A percentile compares a stretch with the other conserved stretches of the same genome.
Conservation (phyloP, 2,797 vertebrate species). For the Coregonus sp. region DNA sequence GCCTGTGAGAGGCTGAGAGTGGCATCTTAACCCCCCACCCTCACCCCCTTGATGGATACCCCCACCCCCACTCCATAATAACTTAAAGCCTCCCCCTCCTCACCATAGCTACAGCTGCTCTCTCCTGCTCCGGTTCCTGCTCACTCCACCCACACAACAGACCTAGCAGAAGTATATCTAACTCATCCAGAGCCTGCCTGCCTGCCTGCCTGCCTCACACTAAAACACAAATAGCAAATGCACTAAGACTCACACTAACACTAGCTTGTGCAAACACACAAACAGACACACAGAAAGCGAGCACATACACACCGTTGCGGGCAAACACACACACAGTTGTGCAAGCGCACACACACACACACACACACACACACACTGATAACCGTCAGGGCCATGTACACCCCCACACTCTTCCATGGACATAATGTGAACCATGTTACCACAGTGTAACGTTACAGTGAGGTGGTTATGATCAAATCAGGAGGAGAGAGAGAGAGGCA, state of each 20-base stretch:
- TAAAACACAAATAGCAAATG: constrained; percentile 9
- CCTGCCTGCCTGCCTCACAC: background rate
- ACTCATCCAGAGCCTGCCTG: constrained; percentile 60
- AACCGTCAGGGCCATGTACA: background rate
- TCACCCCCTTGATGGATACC: constrained; percentile 54
- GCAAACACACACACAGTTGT: background rate
- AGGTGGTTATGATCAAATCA: constrained; percentile 63
- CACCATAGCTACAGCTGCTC: constrained; percentile 74
- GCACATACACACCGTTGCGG: background rate
- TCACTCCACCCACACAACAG: constrained; percentile 74
- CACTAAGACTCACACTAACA: background rate
- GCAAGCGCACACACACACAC: constrained; percentile 11
- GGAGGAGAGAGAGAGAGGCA: constrained; percentile 34
- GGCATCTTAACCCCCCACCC: constrained; percentile 73
- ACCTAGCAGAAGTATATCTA: constrained; percentile 68
- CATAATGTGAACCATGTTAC: constrained; percentile 36
- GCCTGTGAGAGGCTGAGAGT: constrained; percentile 74
- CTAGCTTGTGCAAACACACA: constrained; percentile 13
- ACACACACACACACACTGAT: background rate
- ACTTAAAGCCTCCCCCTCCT: constrained; percentile 68
- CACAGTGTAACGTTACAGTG: constrained; percentile 56
- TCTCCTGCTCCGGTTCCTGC: constrained; percentile 60
- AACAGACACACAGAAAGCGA: background rate
- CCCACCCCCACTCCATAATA: constrained; percentile 61
- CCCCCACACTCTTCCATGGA: constrained; percentile 1